phyloP scores from a whole-genome alignment of 2,113 vertebrate species.

The Eulemur rufifrons region DNA sequence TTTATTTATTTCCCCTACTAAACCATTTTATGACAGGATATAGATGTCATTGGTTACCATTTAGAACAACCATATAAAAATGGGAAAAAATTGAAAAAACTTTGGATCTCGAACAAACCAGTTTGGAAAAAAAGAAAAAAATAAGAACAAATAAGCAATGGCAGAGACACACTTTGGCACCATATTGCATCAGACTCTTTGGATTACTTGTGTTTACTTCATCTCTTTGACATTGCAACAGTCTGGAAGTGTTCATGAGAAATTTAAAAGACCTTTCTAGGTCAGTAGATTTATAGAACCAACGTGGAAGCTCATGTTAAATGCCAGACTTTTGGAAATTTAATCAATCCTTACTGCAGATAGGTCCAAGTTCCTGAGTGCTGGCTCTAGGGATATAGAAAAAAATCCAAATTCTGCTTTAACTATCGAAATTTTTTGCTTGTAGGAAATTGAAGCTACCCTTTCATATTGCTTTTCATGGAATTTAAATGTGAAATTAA shows the following conservation, averaged over 20 bases:
- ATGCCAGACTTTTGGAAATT: neutral
- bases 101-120: neutral
- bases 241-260: neutral
- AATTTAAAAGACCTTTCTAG: neutral
- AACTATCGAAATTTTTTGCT: neutral
- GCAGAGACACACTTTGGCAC: neutral
- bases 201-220: neutral
- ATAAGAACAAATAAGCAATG: neutral
- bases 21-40: neutral
- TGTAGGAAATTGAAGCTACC: neutral
- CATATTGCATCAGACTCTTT: neutral
- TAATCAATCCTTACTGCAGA: constrained; percentile 15
- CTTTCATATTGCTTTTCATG: neutral
- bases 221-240: neutral
- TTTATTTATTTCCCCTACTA: neutral
- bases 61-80: neutral
- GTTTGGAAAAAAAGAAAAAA: neutral
- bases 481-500: constrained; percentile 40
- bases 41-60: neutral
- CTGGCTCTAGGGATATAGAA: neutral
- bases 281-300: constrained; percentile 19
- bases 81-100: neutral
- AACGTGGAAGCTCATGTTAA: neutral
- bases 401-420: neutral
- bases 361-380: neutral